Evolutionary conservation across 2,888 invertebrate genomes (phyloP).

Genomic region (Apotomis betuletana): DNA sequence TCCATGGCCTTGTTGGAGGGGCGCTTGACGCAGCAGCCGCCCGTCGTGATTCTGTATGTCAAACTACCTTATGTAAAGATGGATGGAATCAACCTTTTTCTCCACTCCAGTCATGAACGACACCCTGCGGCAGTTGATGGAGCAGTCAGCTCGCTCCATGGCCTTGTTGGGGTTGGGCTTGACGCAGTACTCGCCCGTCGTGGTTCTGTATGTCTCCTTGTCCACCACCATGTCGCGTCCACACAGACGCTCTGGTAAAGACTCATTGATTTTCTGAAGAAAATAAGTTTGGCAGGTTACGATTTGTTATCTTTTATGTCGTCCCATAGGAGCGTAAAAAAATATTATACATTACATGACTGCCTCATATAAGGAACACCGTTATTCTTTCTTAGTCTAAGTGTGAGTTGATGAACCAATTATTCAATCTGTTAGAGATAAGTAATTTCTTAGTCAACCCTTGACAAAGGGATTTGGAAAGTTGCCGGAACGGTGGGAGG

Average conservation of each 20-base stretch:
- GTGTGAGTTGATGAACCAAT: no score
- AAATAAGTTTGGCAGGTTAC: slow-evolving; percentile 30
- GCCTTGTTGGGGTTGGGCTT: slow-evolving; percentile 79
- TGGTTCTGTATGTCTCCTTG: slow-evolving; percentile 73
- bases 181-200: slow-evolving; percentile 72
- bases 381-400: no score
- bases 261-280: slow-evolving; percentile 68
- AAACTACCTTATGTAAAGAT: slow-evolving; percentile 57
- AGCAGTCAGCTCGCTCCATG: slow-evolving; percentile 73
- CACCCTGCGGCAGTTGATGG: slow-evolving; percentile 71
- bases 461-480: no score
- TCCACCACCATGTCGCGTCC: slow-evolving; percentile 77
- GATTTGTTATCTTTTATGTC: no score
- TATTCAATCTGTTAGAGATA: no score
- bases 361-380: no score
- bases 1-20: slow-evolving; percentile 80
- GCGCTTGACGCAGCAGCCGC: slow-evolving; percentile 75
- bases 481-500: no score
- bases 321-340: no score
- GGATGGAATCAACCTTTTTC: slow-evolving; percentile 54
- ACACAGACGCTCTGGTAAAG: slow-evolving; percentile 66
- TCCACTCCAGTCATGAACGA: slow-evolving; percentile 75
- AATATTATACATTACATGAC: no score
- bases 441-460: no score
- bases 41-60: slow-evolving; percentile 70